Evolutionary conservation across 2,888 invertebrate species (phyloP).

Genomic region (Ophion costatus): DNA sequence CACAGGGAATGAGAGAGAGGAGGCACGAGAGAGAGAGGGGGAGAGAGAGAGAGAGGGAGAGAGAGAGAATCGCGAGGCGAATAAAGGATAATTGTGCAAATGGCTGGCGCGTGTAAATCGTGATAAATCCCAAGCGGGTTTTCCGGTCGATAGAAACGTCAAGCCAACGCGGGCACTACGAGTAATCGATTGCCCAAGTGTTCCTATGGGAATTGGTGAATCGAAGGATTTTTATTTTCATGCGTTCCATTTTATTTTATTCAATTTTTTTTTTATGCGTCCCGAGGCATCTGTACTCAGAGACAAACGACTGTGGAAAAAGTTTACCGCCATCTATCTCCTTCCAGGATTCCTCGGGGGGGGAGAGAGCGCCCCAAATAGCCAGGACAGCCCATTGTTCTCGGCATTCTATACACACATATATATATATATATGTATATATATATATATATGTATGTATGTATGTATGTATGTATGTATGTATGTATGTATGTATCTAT

Average conservation of each 20-base stretch:
- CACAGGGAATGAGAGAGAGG: neutral
- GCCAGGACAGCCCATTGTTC: conserved; percentile 78
- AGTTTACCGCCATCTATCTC: conserved; percentile 17
- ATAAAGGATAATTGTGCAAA: conserved; percentile 54
- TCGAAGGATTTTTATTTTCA: conserved; percentile 7
- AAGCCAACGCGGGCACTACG: conserved; percentile 34
- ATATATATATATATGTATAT: too few species aligned
- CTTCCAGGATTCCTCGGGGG: neutral
- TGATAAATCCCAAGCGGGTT: conserved; percentile 61
- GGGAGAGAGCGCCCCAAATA: neutral
- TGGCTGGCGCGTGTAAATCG: conserved; percentile 16
- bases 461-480: too few species aligned
- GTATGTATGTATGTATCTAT: too few species aligned
- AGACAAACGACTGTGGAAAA: conserved; percentile 7
- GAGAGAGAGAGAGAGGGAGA: neutral
- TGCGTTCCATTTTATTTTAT: neutral
- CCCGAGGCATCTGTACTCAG: neutral
- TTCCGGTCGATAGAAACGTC: conserved; percentile 70
- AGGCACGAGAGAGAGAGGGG: too few species aligned
- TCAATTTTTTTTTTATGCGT: conserved; percentile 1
- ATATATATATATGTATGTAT: too few species aligned
- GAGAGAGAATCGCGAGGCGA: conserved; percentile 48
- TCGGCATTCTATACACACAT: conserved; percentile 76
- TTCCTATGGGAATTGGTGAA: conserved; percentile 63
- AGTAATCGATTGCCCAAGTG: conserved; percentile 67